Percentiles rank a stretch among this genome's conserved stretches.
Evolutionary conservation across 2,888 invertebrate genomes (phyloP).

Genomic region (Lottia gigantea): DNA sequence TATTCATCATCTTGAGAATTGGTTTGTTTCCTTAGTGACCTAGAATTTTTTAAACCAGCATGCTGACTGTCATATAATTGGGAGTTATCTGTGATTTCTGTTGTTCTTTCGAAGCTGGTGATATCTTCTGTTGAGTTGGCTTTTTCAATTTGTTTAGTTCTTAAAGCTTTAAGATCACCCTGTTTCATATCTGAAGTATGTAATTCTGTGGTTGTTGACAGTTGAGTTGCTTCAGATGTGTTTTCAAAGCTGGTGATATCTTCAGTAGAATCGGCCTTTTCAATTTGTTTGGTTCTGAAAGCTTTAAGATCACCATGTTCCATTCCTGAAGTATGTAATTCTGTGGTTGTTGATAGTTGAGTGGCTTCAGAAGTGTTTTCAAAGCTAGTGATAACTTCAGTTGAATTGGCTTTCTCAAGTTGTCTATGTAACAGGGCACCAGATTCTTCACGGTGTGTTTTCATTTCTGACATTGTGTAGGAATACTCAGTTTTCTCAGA

Average conservation of each 20-base stretch:
- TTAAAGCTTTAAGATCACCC: neutral
- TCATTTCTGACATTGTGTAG: no score
- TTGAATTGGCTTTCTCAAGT: neutral
- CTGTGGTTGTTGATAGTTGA: neutral
- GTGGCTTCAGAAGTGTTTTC: neutral
- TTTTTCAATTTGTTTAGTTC: neutral
- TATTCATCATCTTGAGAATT: neutral
- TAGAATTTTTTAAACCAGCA: neutral
- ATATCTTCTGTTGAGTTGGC: neutral
- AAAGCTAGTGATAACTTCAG: neutral
- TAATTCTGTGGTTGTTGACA: neutral
- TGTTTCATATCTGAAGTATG: neutral
- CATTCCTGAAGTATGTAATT: neutral
- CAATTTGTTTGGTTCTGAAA: neutral
- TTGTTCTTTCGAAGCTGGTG: neutral
- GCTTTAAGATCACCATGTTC: neutral
- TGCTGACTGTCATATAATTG: neutral
- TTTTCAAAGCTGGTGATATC: neutral
- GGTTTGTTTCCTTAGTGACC: neutral
- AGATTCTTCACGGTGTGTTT: neutral
- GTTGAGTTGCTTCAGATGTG: neutral
- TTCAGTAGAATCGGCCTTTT: neutral
- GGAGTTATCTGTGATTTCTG: neutral
- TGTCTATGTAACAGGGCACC: neutral
- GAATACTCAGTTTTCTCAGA: no score